A percentile compares a stretch with the other conserved stretches of the same genome.
Evolutionary conservation across 2,113 vertebrate genomes (phyloP).

Genomic region (Murina feae): DNA sequence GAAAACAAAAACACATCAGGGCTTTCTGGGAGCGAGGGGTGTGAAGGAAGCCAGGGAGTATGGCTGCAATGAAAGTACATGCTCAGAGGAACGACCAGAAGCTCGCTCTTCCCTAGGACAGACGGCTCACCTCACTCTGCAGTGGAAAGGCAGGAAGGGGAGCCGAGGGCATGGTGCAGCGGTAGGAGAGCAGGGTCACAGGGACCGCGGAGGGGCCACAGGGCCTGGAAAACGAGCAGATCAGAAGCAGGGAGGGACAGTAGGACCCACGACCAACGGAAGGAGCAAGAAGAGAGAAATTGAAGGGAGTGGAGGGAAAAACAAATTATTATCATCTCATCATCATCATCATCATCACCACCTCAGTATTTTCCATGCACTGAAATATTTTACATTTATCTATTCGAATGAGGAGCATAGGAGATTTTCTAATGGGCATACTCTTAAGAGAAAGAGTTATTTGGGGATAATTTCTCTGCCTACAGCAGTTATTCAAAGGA

Average conservation of each 20-base stretch:
- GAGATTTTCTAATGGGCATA: neutral
- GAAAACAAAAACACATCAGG: neutral
- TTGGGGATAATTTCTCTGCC: neutral
- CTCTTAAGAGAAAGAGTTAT: neutral
- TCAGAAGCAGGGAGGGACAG: neutral
- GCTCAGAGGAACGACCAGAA: neutral
- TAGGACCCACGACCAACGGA: rapidly evolving
- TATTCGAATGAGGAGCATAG: neutral
- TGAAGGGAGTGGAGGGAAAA: neutral
- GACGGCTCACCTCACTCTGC: neutral
- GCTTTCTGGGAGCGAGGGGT: neutral
- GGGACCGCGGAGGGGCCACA: neutral
- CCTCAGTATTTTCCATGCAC: neutral
- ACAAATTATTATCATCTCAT: neutral
- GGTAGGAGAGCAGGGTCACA: neutral
- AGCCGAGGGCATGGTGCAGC: neutral
- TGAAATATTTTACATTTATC: neutral
- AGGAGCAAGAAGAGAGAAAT: neutral
- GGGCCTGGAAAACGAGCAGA: neutral
- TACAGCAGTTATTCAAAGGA: neutral
- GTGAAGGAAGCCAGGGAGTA: neutral
- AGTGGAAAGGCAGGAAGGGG: neutral
- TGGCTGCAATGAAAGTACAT: neutral
- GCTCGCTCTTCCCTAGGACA: neutral
- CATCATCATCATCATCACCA: neutral